These are phyloP conservation scores for Nyctibius grandis DNA, from an alignment of 2,797 vertebrate species.

Conservation along the genomic window DNA sequence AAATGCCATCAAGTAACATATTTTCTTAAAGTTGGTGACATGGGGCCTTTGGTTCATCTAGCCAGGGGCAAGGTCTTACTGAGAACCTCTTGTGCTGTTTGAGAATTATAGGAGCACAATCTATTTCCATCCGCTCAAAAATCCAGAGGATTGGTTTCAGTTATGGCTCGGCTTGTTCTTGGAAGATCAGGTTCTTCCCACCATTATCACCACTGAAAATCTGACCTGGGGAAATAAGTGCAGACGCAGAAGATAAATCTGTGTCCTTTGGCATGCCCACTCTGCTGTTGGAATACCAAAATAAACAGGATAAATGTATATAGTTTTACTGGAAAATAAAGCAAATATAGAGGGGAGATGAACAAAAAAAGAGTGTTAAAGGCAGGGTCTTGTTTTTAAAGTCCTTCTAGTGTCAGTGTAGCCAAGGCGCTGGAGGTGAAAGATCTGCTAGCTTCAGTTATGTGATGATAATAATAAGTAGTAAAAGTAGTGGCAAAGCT, in stretches of 20 bases:
- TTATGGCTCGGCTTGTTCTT: neutral
- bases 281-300: neutral
- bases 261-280: accelerated
- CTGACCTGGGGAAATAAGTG: neutral
- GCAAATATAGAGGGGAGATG: neutral
- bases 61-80: neutral
- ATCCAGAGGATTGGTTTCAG: neutral
- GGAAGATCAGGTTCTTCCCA: neutral
- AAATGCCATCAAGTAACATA: neutral
- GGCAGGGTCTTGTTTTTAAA: neutral
- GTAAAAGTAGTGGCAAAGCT: neutral
- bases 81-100: neutral
- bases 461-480: neutral
- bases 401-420: neutral
- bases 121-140: neutral
- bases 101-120: neutral
- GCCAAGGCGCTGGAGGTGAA: neutral
- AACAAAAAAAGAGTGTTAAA: neutral
- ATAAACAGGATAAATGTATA: neutral
- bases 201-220: neutral
- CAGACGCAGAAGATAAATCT: neutral
- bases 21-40: accelerated
- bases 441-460: neutral
- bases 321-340: neutral
- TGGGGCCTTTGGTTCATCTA: neutral